Evolutionary conservation across 2,888 invertebrate species (phyloP), one percentile per base, ranked within the genome.

Genomic region (Galerucella pusilla): DNA sequence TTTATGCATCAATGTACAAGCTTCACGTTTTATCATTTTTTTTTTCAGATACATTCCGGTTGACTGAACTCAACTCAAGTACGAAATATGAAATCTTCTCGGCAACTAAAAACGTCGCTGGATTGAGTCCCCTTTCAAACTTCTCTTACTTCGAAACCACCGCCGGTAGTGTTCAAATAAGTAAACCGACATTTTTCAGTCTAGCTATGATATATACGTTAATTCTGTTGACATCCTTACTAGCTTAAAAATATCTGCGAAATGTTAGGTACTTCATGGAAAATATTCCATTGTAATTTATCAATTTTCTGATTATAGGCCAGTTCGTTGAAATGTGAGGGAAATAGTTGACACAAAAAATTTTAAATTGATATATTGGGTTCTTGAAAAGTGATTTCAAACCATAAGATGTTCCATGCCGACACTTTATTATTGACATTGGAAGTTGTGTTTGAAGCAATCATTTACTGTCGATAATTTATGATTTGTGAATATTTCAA

Each of bases 81-180:
- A 90, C 90, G 2, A 87, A 87, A 49, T 91, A 91, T 81, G 86
- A 89, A 74, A 87, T 91, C 75, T 85, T 89, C 68, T 91, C 89
- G 1, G 91, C 91, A 46, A 88, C 90, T 2, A 87, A 87, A 71
- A 91, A 91, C 82, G 84, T 87, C 25, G 91, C 91, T 11, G 91
- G 91, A n/a, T 84, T 89, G 57, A 87, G 87, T 78, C 83, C 84
- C 35, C 87, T 82, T 76, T 84, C 85, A n/a, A 84, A 85, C 75
- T 73, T 78, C 66, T 81, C 84, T 57, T 80, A 75, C 63, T 85
- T 85, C 77, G 79, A 79, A 59, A 86, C 86, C 12, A 63, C 63
- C 49, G 70, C 78, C 10, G 60, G 64, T 45, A 69, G 73, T 71
- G 71, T 74, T 74, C 76, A 71, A 60, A 71, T 68, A 52, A 67